A percentile compares a stretch with the other conserved stretches of the same genome.
Conservation (phyloP, 1,140 invertebrate genomes). For the Tetragnatha versicolor region DNA sequence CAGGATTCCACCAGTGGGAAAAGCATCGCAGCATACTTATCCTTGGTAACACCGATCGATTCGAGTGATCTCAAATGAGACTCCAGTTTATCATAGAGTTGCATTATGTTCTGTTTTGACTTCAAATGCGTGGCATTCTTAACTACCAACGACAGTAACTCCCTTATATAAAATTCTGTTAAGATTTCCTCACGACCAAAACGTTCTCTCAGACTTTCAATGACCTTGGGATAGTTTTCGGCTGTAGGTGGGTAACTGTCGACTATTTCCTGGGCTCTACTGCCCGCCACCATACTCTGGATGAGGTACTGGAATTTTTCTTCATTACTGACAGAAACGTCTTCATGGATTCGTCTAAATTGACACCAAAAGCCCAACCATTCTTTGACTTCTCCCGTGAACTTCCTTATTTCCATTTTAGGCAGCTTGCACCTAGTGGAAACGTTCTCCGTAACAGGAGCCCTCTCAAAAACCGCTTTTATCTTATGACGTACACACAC, state of each 20-base stretch:
- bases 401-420: background rate
- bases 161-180: slow-evolving; percentile 54
- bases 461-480: too few species aligned
- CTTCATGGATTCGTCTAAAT: background rate
- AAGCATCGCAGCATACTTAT: slow-evolving; percentile 60
- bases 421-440: background rate
- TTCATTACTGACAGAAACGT: background rate
- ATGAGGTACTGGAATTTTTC: slow-evolving; percentile 15
- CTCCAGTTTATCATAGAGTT: slow-evolving; percentile 58
- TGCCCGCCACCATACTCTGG: background rate
- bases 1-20: slow-evolving; percentile 61
- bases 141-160: background rate
- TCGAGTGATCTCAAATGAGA: slow-evolving; percentile 59
- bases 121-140: background rate
- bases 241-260: slow-evolving; percentile 50
- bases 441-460: too few species aligned
- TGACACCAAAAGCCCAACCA: background rate
- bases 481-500: too few species aligned
- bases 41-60: slow-evolving; percentile 58
- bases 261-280: slow-evolving; percentile 31
- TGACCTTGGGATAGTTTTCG: slow-evolving; percentile 56
- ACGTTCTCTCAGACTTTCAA: slow-evolving; percentile 37
- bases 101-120: background rate
- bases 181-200: slow-evolving; percentile 55
- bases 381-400: background rate